Evolutionary conservation across 2,113 vertebrate genomes (phyloP).

Genomic region (Sceloporus tristichus): DNA sequence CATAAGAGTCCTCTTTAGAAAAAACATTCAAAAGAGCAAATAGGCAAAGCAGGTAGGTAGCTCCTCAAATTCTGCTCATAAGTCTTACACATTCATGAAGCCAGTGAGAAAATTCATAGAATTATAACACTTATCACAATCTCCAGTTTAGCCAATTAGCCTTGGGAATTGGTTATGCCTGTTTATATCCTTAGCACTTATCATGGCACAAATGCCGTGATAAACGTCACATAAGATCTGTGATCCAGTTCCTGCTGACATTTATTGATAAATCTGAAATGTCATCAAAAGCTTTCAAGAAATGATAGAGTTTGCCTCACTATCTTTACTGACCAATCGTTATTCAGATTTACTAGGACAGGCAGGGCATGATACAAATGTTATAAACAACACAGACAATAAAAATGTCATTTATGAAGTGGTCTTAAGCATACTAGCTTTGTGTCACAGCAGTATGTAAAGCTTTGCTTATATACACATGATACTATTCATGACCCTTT

Average conservation of each 20-base stretch:
- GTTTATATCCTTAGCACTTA: not conserved
- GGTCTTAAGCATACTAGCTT: slow-evolving; percentile 19
- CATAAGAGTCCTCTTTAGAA: not conserved
- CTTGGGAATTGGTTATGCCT: not conserved
- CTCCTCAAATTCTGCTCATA: not conserved
- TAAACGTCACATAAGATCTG: not conserved
- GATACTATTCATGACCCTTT: not conserved
- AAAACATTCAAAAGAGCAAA: not conserved
- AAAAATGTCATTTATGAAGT: not conserved
- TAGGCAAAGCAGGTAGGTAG: not conserved
- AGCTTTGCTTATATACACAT: not conserved
- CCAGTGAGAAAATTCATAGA: not conserved
- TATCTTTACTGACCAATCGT: slow-evolving; percentile 3
- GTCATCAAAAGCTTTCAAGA: not conserved
- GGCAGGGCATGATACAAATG: not conserved
- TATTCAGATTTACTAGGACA: not conserved
- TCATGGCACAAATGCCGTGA: not conserved
- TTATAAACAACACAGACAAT: not conserved
- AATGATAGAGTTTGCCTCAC: not conserved
- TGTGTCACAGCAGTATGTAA: slow-evolving; percentile 8
- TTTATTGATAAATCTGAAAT: not conserved
- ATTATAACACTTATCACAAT: not conserved
- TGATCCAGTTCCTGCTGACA: not conserved
- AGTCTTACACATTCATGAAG: not conserved
- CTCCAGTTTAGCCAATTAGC: not conserved